Percentiles rank a stretch among this genome's conserved stretches.
These are phyloP conservation scores for Drosophila villosipedis DNA, from an alignment of 2,888 invertebrate species.

Conservation along the genomic window DNA sequence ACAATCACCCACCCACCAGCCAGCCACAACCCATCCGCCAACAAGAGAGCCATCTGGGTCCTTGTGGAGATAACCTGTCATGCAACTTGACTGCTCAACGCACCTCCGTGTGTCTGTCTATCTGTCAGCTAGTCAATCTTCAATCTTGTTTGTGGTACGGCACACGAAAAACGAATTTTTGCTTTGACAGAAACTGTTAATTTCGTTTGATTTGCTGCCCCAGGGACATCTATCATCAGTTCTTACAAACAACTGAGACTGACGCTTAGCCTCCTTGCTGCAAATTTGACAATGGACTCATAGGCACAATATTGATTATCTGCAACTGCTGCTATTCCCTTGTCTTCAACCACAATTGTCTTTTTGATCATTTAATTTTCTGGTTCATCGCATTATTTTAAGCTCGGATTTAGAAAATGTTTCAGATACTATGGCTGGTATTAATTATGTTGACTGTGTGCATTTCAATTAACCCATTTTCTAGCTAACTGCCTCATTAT, in stretches of 20 bases:
- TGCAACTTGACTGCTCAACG: constrained; percentile 49
- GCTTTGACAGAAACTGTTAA: constrained; percentile 63
- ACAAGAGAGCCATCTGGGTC: background rate
- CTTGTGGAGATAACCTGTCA: constrained; percentile 9
- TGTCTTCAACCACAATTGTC: constrained; percentile 23
- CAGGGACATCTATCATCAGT: constrained; percentile 71
- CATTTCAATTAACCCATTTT: background rate
- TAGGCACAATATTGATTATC: constrained; percentile 65
- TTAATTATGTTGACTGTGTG: background rate
- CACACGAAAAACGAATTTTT: constrained; percentile 54
- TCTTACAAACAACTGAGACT: background rate
- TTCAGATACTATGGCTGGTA: background rate
- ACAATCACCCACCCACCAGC: background rate
- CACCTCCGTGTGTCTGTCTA: constrained; percentile 44
- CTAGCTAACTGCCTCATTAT: background rate
- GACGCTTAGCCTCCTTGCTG: background rate
- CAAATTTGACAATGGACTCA: constrained; percentile 22
- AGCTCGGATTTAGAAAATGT: background rate
- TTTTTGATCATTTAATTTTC: constrained; percentile 13
- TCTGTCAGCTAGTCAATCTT: constrained; percentile 26
- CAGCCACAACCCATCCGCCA: background rate
- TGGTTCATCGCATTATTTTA: constrained; percentile 6
- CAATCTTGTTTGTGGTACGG: constrained; percentile 55
- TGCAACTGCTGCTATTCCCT: constrained; percentile 41
- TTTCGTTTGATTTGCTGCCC: constrained; percentile 75